phyloP scores from a whole-genome alignment of 2,797 vertebrate genomes.

The Lerista edwardsae region DNA sequence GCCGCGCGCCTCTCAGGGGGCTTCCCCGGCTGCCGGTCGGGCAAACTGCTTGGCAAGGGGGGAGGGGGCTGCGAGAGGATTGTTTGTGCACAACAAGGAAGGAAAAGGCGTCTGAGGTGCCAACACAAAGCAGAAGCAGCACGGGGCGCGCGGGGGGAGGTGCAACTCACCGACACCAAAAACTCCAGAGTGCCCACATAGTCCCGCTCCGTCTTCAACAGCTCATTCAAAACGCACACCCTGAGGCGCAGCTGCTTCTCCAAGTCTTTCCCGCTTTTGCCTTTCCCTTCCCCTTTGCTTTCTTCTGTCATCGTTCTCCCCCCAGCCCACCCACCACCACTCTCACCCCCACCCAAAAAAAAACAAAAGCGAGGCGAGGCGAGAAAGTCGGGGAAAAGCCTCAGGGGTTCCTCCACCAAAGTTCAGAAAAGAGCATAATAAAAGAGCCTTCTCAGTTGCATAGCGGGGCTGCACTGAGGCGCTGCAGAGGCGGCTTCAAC shows the following conservation, averaged over 20 bases:
- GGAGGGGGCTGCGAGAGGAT: not conserved
- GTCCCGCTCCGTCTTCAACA: too few species aligned
- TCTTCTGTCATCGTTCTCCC: slow-evolving; percentile 89
- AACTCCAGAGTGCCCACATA: too few species aligned
- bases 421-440: slow-evolving; percentile 54
- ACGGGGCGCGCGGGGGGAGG: too few species aligned
- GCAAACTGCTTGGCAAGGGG: not conserved
- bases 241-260: too few species aligned
- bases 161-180: too few species aligned
- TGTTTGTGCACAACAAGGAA: not conserved
- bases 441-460: slow-evolving; percentile 50
- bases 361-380: not conserved
- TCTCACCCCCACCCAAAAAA: slow-evolving; percentile 4
- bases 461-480: not conserved
- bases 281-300: slow-evolving; percentile 85
- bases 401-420: not conserved
- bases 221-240: too few species aligned
- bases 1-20: too few species aligned
- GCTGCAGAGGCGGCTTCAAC: too few species aligned
- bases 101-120: not conserved
- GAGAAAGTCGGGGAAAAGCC: not conserved
- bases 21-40: too few species aligned
- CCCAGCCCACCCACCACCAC: too few species aligned
- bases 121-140: too few species aligned
- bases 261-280: slow-evolving; percentile 89